Percentiles rank a stretch among this genome's conserved stretches.
Conservation (phyloP, 2,113 vertebrate genomes). For the Saiga tatarica region DNA sequence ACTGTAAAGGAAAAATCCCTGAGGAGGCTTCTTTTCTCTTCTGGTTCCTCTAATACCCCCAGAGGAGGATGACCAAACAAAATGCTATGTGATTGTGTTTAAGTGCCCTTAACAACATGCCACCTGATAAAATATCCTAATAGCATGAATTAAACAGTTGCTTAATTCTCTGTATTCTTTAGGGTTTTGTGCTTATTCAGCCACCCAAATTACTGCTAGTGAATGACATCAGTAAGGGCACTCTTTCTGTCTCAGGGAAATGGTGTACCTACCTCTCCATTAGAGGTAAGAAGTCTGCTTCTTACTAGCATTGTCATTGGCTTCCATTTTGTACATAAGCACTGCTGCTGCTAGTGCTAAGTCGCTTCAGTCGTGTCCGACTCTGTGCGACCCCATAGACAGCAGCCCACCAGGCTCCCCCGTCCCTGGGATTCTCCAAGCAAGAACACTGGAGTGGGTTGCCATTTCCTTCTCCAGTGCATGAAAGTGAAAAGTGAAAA, state of each 20-base stretch:
- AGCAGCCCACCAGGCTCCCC: too few species aligned
- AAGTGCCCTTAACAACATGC: constrained; percentile 17
- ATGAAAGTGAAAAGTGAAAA: too few species aligned
- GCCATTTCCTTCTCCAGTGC: too few species aligned
- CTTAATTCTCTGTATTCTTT: constrained; percentile 22
- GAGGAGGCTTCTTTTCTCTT: constrained; percentile 54
- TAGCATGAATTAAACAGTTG: neutral
- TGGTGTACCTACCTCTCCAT: neutral
- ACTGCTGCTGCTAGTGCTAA: too few species aligned
- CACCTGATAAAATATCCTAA: constrained; percentile 19
- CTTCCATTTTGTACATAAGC: neutral
- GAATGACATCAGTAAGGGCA: neutral
- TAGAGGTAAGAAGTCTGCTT: neutral
- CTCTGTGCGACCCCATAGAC: too few species aligned
- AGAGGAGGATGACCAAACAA: constrained; percentile 43
- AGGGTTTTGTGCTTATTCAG: neutral
- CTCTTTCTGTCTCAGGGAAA: neutral
- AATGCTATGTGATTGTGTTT: constrained; percentile 10
- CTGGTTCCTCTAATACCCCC: neutral
- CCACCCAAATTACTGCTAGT: constrained; percentile 13
- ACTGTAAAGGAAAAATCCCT: constrained; percentile 64
- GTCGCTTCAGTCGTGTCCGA: too few species aligned
- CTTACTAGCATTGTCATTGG: neutral
- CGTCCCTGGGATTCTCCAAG: too few species aligned
- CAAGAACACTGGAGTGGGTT: too few species aligned